Conservation (phyloP, 2,888 invertebrate species). For the Dryadula phaetusa region DNA sequence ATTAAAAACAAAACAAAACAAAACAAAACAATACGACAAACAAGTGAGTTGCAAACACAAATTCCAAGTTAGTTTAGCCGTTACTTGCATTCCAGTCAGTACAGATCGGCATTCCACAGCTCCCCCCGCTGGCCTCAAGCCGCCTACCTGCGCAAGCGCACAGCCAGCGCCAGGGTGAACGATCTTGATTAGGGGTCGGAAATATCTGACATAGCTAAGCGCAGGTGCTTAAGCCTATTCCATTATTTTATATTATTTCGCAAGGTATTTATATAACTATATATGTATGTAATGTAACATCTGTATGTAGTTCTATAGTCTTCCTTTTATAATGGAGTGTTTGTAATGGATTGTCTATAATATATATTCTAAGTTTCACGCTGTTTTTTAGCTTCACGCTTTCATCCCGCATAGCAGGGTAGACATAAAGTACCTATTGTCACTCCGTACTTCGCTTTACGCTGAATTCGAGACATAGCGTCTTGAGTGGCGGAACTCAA, state of each 20-base stretch:
- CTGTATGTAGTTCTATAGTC: too few relatives aligned
- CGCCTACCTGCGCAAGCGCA: slow-evolving; percentile 63
- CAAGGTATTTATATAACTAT: slow-evolving; percentile 22
- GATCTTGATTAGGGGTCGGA: slow-evolving; percentile 57
- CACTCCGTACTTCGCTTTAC: too few relatives aligned
- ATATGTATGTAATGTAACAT: too few relatives aligned
- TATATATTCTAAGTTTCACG: too few relatives aligned
- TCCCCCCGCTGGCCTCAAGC: slow-evolving; percentile 54
- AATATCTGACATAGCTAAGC: slow-evolving; percentile 50
- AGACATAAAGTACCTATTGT: too few relatives aligned
- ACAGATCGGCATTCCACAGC: slow-evolving; percentile 64
- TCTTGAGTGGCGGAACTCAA: too few relatives aligned
- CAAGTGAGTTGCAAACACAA: slow-evolving; percentile 32
- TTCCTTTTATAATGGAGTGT: too few relatives aligned
- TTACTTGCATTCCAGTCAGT: slow-evolving; percentile 58
- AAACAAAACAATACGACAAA: slow-evolving; percentile 15
- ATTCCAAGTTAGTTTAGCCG: slow-evolving; percentile 49
- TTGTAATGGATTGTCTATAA: too few relatives aligned
- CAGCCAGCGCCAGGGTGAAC: slow-evolving; percentile 59
- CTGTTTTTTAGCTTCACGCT: too few relatives aligned
- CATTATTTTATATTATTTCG: slow-evolving; percentile 14
- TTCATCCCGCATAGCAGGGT: too few relatives aligned
- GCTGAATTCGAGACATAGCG: too few relatives aligned
- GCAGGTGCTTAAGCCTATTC: slow-evolving; percentile 32
- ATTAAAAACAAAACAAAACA: background rate